Evolutionary conservation across 2,888 invertebrate species (phyloP), one percentile per base, ranked within the genome.

Genomic region (Tanytarsus gracilentus): DNA sequence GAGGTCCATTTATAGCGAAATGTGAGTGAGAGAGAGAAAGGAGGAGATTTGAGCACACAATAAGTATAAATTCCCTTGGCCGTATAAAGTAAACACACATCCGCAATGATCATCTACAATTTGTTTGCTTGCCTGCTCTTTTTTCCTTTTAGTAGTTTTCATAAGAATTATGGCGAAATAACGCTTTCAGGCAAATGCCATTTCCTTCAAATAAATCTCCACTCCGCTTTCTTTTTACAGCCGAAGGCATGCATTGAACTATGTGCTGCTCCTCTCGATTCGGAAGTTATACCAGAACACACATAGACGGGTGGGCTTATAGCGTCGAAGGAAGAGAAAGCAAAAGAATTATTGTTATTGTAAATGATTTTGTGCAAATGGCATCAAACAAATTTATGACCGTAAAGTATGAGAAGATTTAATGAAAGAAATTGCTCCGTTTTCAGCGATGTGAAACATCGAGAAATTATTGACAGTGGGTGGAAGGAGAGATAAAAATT

Each of bases 301-400:
- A 21, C 21, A 44, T 23, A 23, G 9, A 44, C 23, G 9, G 4
- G 23, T 44, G 11, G 44, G 9, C 16, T 14, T 30, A 30, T 9
- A n/a, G n/a, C n/a, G n/a, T 44, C 16, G 23, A 44, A 23, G 44
- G 23, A 16, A 44, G 18, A 39, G n/a, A n/a, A n/a, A 9, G 21
- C 48, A 48, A 23, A 53, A 53, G 53, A 53, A 26, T 53, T 53
- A 53, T 53, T 33, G 53, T 53, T 53, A 53, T 53, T 53, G 53
- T 53, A 36, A 53, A 53, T 53, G 53, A 53, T 23, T 53, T 53
- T 53, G 53, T 36, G 33, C 52, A 53, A 53, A 53, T 36, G 36
- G 36, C 53, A 53, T 36, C 36, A 33, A 14, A 44, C 18, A 44
- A 36, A 53, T 53, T 53, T 53, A 53, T 53, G 44, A 26, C 26